Evolutionary conservation across 1,140 invertebrate species (phyloP).

Genomic region (Tyrophagus putrescentiae): DNA sequence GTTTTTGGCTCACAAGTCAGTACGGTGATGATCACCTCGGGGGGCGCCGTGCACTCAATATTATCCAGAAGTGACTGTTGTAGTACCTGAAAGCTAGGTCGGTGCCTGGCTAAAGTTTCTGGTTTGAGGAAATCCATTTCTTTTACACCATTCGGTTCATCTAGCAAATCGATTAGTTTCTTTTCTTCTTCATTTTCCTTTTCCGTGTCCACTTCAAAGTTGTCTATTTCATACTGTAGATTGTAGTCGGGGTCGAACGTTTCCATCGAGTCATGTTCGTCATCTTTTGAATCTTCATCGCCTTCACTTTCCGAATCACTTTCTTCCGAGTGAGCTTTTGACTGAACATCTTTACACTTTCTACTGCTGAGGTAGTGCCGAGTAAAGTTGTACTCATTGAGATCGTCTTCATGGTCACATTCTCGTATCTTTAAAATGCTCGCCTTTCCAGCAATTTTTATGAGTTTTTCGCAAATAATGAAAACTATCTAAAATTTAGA

Average conservation of each 20-base stretch:
- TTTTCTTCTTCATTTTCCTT: not conserved
- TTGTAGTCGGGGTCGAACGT: not conserved
- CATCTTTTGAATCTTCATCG: not conserved
- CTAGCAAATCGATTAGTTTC: not conserved
- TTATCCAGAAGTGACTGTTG: not conserved
- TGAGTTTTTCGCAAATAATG: conserved; percentile 28
- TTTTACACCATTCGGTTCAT: not conserved
- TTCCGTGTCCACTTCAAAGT: not conserved
- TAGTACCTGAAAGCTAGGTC: not conserved
- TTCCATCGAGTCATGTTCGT: not conserved
- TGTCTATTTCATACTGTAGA: conserved; percentile 2
- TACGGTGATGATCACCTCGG: not conserved
- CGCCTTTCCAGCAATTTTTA: conserved; percentile 10
- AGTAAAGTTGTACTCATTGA: not conserved
- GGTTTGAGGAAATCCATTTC: not conserved
- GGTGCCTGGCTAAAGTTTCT: not conserved
- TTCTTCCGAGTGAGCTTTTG: not conserved
- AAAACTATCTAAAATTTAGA: conserved; percentile 19
- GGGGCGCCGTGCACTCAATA: not conserved
- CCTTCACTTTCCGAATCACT: not conserved
- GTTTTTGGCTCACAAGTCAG: not conserved
- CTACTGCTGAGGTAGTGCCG: not conserved
- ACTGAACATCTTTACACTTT: not conserved
- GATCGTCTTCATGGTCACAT: not conserved
- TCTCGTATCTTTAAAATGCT: not conserved